Conservation (phyloP, 2,888 invertebrate species). For the Macrostomum cliftonense region DNA sequence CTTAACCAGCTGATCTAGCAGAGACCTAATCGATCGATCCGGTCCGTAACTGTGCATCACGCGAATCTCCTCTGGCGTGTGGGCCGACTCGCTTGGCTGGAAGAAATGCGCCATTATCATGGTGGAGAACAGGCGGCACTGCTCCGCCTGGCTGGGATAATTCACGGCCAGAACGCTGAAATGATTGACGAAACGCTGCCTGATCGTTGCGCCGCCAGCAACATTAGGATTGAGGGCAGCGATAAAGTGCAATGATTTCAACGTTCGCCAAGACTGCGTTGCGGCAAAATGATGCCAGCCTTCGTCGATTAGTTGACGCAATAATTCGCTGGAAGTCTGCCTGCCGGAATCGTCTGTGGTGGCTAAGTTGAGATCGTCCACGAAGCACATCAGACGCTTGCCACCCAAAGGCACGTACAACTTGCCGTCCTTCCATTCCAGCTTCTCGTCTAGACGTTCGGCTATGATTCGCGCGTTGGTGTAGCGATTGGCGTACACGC, state of each 20-base stretch:
- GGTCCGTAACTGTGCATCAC: too few relatives aligned
- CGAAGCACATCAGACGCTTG: constrained; percentile 30
- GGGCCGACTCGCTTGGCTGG: too few relatives aligned
- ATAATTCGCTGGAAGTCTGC: constrained; percentile 33
- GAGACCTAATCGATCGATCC: constrained; percentile 13
- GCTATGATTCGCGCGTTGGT: constrained; percentile 30
- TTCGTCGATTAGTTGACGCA: constrained; percentile 34
- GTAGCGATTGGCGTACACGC: constrained; percentile 20
- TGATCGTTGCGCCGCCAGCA: constrained; percentile 24
- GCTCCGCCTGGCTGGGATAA: not conserved
- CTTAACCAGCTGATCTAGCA: constrained; percentile 22
- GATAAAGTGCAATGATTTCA: constrained; percentile 32
- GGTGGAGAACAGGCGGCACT: not conserved
- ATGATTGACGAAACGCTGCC: constrained; percentile 14
- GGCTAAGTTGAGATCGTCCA: constrained; percentile 34
- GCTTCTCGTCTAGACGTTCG: constrained; percentile 27
- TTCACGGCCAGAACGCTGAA: constrained; percentile 7
- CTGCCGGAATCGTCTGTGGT: constrained; percentile 24
- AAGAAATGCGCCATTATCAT: too few relatives aligned
- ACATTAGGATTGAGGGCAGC: constrained; percentile 27
- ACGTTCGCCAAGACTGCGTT: constrained; percentile 29
- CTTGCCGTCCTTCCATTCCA: constrained; percentile 37
- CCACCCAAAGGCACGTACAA: constrained; percentile 33
- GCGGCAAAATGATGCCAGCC: constrained; percentile 31
- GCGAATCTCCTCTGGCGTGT: too few relatives aligned